Evolutionary conservation across 2,797 vertebrate genomes (phyloP), one percentile per base, ranked within the genome.

Genomic region (Telmatherina bonti): DNA sequence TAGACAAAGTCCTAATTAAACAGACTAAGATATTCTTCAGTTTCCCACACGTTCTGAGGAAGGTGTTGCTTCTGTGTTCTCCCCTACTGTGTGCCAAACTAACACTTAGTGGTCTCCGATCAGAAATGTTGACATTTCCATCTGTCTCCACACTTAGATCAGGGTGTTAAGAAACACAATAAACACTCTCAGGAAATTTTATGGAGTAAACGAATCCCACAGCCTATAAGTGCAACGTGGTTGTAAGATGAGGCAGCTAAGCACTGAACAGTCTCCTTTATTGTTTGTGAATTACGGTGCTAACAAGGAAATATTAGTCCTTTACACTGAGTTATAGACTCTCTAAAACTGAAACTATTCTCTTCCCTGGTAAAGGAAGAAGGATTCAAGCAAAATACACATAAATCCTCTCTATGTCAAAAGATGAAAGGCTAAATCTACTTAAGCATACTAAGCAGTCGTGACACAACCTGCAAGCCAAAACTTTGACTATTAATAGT

Each of bases 101-200:
- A 85, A 91, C 88, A 85, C 89, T 82, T 88, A 84, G 84, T 78
- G 59, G 52, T 84, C 77, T 83, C 61, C 76, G 80, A 85, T 87
- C 81, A 85, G 76, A 43, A 68, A 86, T 67, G 72, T 52, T 75
- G 80, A 83, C 66, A 73, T 78, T 76, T 91, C 89, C 91, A 92
- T 91, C 91, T 91, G 92, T 72, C 82, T 85, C 70, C 9, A 3
- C 67, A 62, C 74, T 72, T 74, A 31, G 53, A 85, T 60, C 2
- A 8, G 35, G 45, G 47, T 71, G 69, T 79, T 57, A n/a, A 30
- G 60, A 63, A 70, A 74, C 57, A 77, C 65, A 76, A 52, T 27
- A 8, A 35, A 72, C 33, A 18, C 22, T 63, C 55, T 70, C 20
- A 56, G 47, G 18, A 56, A 75, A 49, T 43, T 74, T 57, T 63